phyloP scores from a whole-genome alignment of 2,888 invertebrate species.

The Peribatodes rhomboidaria region DNA sequence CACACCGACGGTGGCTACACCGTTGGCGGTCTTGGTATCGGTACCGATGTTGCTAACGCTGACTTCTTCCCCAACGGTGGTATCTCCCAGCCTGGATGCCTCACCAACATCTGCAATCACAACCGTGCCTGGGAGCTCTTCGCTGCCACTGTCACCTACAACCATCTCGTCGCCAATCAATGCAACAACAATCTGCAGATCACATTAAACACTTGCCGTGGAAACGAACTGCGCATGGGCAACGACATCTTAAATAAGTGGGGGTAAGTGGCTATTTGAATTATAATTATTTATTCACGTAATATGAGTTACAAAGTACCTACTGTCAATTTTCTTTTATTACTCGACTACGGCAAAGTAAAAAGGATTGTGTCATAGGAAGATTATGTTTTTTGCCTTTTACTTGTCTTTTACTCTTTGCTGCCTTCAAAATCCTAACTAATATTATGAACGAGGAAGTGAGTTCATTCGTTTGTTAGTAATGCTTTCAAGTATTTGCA shows the following conservation, averaged over 20 bases:
- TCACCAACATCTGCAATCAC: conserved; percentile 63
- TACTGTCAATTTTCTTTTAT: too few species aligned
- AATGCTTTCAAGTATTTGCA: too few species aligned
- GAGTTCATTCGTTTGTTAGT: too few species aligned
- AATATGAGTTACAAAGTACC: too few species aligned
- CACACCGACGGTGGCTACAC: conserved; percentile 77
- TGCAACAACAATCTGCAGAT: conserved; percentile 59
- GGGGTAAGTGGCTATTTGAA: conserved; percentile 55
- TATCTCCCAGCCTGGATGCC: conserved; percentile 64
- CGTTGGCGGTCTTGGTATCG: conserved; percentile 73
- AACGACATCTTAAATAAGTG: conserved; percentile 62
- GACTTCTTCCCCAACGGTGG: conserved; percentile 88
- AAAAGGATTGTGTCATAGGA: too few species aligned
- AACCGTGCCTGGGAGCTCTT: conserved; percentile 67
- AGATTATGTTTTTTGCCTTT: too few species aligned
- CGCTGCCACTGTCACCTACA: conserved; percentile 59
- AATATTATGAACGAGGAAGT: too few species aligned
- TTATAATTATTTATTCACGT: too few species aligned
- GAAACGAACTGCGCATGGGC: conserved; percentile 59
- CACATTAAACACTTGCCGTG: conserved; percentile 60
- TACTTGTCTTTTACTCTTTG: too few species aligned
- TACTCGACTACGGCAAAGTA: too few species aligned
- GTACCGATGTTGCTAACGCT: conserved; percentile 76
- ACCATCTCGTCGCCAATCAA: conserved; percentile 59
- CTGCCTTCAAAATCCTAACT: too few species aligned